Conservation (phyloP, 30 jellyfish, hydroid and myxozoan species). For the Turritopsis rubra region DNA sequence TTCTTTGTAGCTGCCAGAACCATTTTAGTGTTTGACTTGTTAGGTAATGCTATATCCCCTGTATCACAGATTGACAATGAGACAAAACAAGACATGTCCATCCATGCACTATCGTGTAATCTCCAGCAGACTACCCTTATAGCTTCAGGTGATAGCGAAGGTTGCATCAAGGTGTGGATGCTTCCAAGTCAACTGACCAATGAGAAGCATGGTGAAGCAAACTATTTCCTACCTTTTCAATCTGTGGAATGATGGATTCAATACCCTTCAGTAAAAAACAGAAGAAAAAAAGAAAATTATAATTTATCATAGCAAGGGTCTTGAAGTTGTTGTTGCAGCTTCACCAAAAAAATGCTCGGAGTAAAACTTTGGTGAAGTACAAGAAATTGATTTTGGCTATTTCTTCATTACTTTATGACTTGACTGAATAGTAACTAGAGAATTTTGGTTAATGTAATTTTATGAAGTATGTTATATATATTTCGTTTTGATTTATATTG, state of each 20-base stretch:
- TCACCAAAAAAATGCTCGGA: too few relatives aligned
- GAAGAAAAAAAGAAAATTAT: too few relatives aligned
- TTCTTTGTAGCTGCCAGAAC: slow-evolving; percentile 60
- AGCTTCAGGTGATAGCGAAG: not conserved
- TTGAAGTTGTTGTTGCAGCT: too few relatives aligned
- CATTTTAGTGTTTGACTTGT: slow-evolving; percentile 48
- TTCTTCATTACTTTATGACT: too few relatives aligned
- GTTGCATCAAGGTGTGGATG: not conserved
- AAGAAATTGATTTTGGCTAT: too few relatives aligned
- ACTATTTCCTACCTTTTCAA: not conserved
- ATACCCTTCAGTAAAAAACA: too few relatives aligned
- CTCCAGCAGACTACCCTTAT: not conserved
- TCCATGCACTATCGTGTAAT: slow-evolving; percentile 5
- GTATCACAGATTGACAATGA: not conserved
- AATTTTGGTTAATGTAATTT: too few relatives aligned
- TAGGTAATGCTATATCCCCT: not conserved
- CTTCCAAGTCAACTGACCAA: not conserved
- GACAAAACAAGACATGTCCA: not conserved
- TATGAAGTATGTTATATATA: too few relatives aligned
- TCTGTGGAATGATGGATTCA: not conserved
- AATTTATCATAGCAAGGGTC: too few relatives aligned
- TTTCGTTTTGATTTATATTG: too few relatives aligned
- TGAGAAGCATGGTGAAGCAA: not conserved
- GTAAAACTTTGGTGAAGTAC: too few relatives aligned
- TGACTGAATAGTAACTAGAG: too few relatives aligned